Conservation (phyloP, 2,888 invertebrate genomes). For the Tortricodes alternella region DNA sequence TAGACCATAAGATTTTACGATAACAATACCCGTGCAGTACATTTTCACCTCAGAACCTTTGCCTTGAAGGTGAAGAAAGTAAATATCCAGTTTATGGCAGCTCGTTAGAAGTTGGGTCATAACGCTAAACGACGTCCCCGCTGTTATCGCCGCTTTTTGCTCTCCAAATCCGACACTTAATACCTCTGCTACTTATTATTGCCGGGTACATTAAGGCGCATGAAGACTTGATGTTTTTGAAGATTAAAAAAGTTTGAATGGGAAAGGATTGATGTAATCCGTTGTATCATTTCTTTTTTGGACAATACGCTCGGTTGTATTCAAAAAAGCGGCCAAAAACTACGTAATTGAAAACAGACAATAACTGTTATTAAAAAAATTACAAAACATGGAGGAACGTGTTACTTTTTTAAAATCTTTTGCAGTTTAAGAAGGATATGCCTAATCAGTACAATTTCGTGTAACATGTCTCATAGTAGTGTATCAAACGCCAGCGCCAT, state of each 20-base stretch:
- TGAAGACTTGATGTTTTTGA: conserved; percentile 16
- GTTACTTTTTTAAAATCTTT: no score
- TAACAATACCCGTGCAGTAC: conserved; percentile 36
- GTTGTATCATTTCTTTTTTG: not conserved
- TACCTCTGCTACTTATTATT: conserved; percentile 65
- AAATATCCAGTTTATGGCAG: conserved; percentile 74
- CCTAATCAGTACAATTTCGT: no score
- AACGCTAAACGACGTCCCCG: conserved; percentile 66
- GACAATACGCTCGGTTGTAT: not conserved
- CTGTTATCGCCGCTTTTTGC: conserved; percentile 64
- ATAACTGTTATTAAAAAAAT: no score
- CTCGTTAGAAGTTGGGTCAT: conserved; percentile 77
- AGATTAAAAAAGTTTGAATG: conserved; percentile 29
- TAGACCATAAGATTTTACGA: conserved; percentile 65
- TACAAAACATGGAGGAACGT: no score
- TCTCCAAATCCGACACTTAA: conserved; percentile 64
- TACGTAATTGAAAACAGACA: conserved; percentile 2
- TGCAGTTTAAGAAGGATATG: no score
- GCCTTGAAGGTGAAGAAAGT: conserved; percentile 57
- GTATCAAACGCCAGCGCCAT: no score
- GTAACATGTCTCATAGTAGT: no score
- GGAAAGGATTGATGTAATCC: conserved; percentile 21
- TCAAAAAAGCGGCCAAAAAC: not conserved
- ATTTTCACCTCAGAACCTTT: conserved; percentile 51
- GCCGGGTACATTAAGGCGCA: conserved; percentile 48